Percentiles rank a stretch among this genome's conserved stretches.
Evolutionary conservation across 2,797 vertebrate species (phyloP).

Genomic region (Onychomys arenicola): DNA sequence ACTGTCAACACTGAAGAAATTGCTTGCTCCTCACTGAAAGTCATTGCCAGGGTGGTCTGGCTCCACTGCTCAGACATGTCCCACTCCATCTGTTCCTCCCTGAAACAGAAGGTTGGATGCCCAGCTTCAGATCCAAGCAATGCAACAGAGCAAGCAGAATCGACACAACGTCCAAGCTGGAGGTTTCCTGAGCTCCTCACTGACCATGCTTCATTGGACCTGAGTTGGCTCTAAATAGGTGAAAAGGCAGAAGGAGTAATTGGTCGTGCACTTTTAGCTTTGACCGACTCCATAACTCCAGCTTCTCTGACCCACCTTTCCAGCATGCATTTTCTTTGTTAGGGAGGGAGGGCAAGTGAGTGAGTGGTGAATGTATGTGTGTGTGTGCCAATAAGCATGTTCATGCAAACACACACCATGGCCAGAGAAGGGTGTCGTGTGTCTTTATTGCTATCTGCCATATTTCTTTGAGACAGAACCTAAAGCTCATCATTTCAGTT

Average conservation of each 20-base stretch:
- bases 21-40: conserved; percentile 55
- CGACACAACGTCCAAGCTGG: conserved; percentile 11
- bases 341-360: not conserved
- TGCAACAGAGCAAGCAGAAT: conserved; percentile 64
- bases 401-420: not conserved
- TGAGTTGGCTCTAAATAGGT: not conserved
- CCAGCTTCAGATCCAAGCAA: conserved; percentile 47
- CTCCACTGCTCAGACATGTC: conserved; percentile 63
- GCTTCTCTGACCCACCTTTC: not conserved
- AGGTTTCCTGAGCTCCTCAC: conserved; percentile 9
- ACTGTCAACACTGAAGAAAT: conserved; percentile 53
- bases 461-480: not conserved
- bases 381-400: not conserved
- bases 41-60: conserved; percentile 68
- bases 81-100: conserved; percentile 73
- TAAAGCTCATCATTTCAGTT: not conserved
- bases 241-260: not conserved
- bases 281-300: not conserved
- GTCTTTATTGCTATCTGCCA: not conserved
- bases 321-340: not conserved
- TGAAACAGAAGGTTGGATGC: conserved; percentile 58
- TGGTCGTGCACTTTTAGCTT: not conserved
- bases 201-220: not conserved
- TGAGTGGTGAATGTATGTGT: not conserved
- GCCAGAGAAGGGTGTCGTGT: not conserved